Evolutionary conservation across 1,140 invertebrate genomes (phyloP), one percentile per base, ranked within the genome.

Genomic region (Heliconius congener): DNA sequence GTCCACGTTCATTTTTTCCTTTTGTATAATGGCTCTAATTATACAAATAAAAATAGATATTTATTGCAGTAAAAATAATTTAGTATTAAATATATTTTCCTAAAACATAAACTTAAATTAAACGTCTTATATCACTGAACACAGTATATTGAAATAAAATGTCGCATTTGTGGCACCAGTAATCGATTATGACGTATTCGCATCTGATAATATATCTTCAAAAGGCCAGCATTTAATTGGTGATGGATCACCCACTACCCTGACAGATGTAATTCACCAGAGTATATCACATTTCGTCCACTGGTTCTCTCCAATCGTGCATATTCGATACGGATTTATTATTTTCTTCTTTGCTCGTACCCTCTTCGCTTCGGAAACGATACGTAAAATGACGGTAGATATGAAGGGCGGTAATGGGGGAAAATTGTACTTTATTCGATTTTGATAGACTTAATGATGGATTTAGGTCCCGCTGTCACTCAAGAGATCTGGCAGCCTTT

Each of bases 341-440:
- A 93, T 93, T 91, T 91, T 90, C 91, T 86, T 90, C 90, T 89
- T 89, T 86, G 85, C 85, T 87, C 86, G 88, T 91, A 91, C 90
- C 93, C 91, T 92, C 90, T 86, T 91, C 90, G 83, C 85, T 81
- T 91, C 89, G 92, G 92, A 93, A 94, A 87, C 90, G 92, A 93
- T 93, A 94, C 92, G 90, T 93, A 87, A 92, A 93, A 93, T 91
- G 89, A 91, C 91, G 90, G 90, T 92, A 93, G 91, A 91, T 88
- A 89, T 87, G 88, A 90, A 90, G 91, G 90, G 90, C 90, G 91
- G 91, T 94, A 94, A 94, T 93, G 88, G 90, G 87, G 89, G 91
- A 92, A 94, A 93, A 93, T 93, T 93, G 88, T 90, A 87, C 88
- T 93, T 94, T 91, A 94, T 94, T 94, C 89, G 91, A 92, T 92